Conservation (phyloP, 30 jellyfish, hydroid and myxozoan species). For the Sanderia malayensis region DNA sequence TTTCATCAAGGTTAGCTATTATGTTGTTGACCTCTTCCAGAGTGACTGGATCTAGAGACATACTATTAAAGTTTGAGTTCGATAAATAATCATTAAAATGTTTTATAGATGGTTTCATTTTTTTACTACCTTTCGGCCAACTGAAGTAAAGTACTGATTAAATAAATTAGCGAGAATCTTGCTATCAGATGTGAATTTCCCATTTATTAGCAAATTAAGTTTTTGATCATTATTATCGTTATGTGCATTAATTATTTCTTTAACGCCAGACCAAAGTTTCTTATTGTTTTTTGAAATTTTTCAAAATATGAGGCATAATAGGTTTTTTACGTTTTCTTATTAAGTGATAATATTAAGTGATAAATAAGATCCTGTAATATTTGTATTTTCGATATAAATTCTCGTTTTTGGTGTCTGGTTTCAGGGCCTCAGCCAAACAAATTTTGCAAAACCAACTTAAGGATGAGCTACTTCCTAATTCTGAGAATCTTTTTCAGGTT, state of each 20-base stretch:
- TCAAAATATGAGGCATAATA: conserved; percentile 12
- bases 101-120: conserved; percentile 19
- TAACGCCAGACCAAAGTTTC: conserved; percentile 22
- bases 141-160: conserved; percentile 11
- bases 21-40: conserved; percentile 21
- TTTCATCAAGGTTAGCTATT: conserved; percentile 20
- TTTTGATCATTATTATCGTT: background rate
- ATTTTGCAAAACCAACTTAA: too few species aligned
- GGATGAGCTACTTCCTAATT: too few species aligned
- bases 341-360: too few species aligned
- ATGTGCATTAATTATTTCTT: conserved; percentile 5
- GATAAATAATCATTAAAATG: conserved; percentile 1
- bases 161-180: conserved; percentile 4
- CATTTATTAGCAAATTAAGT: conserved; percentile 9
- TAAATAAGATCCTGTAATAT: conserved; percentile 12
- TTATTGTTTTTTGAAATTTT: background rate
- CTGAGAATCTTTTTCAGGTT: conserved; percentile 1
- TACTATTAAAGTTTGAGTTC: background rate
- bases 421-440: too few species aligned
- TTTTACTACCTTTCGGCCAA: conserved; percentile 9
- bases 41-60: conserved; percentile 27
- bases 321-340: conserved; percentile 10
- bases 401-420: background rate
- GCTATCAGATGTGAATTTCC: conserved; percentile 12
- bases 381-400: background rate